Evolutionary conservation across 2,888 invertebrate genomes (phyloP).

Genomic region (Acrobasis consociella): DNA sequence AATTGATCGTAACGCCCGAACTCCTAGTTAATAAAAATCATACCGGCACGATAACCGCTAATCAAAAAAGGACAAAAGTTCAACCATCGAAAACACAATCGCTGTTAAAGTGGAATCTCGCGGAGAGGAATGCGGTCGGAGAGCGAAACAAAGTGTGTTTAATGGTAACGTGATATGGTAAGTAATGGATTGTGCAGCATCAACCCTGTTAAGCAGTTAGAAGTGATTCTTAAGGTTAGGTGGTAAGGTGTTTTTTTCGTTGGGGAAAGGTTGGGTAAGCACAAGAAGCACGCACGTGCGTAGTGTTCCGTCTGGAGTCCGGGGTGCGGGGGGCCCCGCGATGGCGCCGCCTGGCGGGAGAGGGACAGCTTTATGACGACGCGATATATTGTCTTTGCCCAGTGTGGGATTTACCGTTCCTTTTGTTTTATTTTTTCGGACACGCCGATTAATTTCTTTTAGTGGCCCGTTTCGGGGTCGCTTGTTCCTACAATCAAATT

Average conservation of each 20-base stretch:
- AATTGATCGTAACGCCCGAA: conserved; percentile 41
- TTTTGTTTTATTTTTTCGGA: conserved; percentile 73
- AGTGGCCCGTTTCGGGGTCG: conserved; percentile 56
- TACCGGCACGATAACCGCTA: conserved; percentile 68
- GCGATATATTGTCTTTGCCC: conserved; percentile 74
- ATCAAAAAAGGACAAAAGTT: conserved; percentile 78
- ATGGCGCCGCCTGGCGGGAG: conserved; percentile 78
- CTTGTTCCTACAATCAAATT: conserved; percentile 50
- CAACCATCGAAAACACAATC: conserved; percentile 71
- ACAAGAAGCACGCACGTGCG: conserved; percentile 77
- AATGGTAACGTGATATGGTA: conserved; percentile 69
- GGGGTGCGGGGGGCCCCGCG: conserved; percentile 44
- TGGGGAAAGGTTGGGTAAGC: conserved; percentile 46
- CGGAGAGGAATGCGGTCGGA: conserved; percentile 56
- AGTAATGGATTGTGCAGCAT: conserved; percentile 62
- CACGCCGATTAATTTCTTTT: conserved; percentile 72
- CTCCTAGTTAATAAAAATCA: conserved; percentile 58
- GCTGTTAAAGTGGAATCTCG: conserved; percentile 47
- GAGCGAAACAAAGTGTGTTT: conserved; percentile 67
- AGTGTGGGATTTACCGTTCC: conserved; percentile 75
- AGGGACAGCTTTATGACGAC: conserved; percentile 75
- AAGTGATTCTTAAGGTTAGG: conserved; percentile 52
- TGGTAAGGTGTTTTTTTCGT: conserved; percentile 57
- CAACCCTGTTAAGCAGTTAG: conserved; percentile 39
- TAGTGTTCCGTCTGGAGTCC: conserved; percentile 43